Base-by-base conservation (phyloP, 2,113 vertebrate genomes). In the Falcunculus frontatus region DNA sequence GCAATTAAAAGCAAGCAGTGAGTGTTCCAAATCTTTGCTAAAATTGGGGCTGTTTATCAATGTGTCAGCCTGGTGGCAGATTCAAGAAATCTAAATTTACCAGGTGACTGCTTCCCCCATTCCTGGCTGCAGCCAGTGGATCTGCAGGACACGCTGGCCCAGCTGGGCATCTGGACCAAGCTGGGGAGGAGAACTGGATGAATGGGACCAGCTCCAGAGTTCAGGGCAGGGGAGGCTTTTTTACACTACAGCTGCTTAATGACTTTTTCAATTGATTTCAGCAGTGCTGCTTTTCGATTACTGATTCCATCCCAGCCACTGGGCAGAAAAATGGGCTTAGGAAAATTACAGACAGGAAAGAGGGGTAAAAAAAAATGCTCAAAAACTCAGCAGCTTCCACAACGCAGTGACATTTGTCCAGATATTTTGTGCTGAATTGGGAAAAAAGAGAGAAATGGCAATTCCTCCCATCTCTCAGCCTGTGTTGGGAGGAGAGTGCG, bases 41-140 rank as follows among this genome's bases (percentile, higher is more conserved):
- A 94, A 98, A 96, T 37, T 29, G 59, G 5, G 62, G 95, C 96
- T 98, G 96, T 98, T 98, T 97, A 93, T 98, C 98, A 98, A 95
- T 90, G 92, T 98, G 98, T 96, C 98, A 98, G 97, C 89, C 95
- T 87, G 90, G 87, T 98, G 98, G 98, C 98, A 98, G 95, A 97
- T 87, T 98, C 96, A 97, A 98, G 98, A 98, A 98, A 98, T 98
- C 98, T 98, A 95, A 98, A 98, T 98, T 98, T 97, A 97, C 97
- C 96, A 97, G 97, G 97, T 89, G 94, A 95, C 85, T 96, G 94
- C 68, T 91, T 97, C 63, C n/a, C 97, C 84, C 73, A 84, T 41
- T 95, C 91, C 83, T 96, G 96, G 92, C 76, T 97, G 97, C 81
- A 95, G 94, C 89, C 94, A 90, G 97, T 96, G 97, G 97, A 97